These are phyloP conservation scores for Platycheirus albimanus DNA, from an alignment of 2,888 invertebrate species.

Conservation along the genomic window DNA sequence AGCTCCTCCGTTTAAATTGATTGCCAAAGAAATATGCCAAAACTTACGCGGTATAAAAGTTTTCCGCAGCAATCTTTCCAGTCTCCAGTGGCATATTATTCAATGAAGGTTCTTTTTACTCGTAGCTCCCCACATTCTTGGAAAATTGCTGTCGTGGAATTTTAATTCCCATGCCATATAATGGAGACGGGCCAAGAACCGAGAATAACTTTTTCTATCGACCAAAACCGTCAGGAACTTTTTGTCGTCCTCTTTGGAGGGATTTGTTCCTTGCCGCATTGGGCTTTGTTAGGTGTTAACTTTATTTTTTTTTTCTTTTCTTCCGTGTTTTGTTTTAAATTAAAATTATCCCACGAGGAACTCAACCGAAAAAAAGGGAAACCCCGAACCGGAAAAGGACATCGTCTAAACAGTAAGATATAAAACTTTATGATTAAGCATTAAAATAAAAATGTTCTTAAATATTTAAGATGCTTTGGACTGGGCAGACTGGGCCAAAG, in stretches of 20 bases:
- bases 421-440: constrained; percentile 56
- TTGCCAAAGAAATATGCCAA: constrained; percentile 24
- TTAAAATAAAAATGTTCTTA: constrained; percentile 56
- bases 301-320: constrained; percentile 1
- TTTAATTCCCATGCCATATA: constrained; percentile 19
- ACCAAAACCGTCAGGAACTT: constrained; percentile 23
- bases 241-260: constrained; percentile 33
- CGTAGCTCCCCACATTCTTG: constrained; percentile 39
- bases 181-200: background rate
- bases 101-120: constrained; percentile 36
- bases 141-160: constrained; percentile 53
- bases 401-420: constrained; percentile 48
- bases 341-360: constrained; percentile 42
- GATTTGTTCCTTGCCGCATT: constrained; percentile 46
- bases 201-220: constrained; percentile 20
- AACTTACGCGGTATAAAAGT: constrained; percentile 18
- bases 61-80: constrained; percentile 26
- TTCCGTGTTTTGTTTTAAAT: constrained; percentile 23
- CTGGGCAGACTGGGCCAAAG: too few relatives aligned
- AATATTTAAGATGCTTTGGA: constrained; percentile 42
- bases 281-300: constrained; percentile 46
- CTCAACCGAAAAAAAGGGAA: constrained; percentile 23
- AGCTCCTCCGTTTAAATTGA: constrained; percentile 17
- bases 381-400: constrained; percentile 42
- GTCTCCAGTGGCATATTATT: constrained; percentile 28